These are phyloP conservation scores for Danionella cerebrum DNA, from an alignment of 2,113 vertebrate species.

Conservation along the genomic window DNA sequence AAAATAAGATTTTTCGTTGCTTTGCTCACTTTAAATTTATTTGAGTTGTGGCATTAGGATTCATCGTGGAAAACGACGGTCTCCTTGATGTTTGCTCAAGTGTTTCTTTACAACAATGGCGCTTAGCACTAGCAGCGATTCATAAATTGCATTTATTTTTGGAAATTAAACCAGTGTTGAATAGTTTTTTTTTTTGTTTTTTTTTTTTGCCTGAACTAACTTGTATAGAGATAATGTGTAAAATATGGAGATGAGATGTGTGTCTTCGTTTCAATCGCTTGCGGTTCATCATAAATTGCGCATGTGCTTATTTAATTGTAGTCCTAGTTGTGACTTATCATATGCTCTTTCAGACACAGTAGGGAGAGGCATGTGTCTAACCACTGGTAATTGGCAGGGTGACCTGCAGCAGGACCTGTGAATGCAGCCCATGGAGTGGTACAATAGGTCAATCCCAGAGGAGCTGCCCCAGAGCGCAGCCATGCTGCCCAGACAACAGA, in stretches of 20 bases:
- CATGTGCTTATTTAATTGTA: not conserved
- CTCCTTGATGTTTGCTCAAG: no score
- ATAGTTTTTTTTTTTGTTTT: no score
- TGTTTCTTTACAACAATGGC: no score
- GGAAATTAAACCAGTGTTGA: no score
- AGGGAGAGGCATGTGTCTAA: constrained; percentile 11
- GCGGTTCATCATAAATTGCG: not conserved
- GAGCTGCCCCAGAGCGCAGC: constrained; percentile 29
- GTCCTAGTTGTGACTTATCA: not conserved
- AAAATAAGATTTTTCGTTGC: constrained; percentile 7
- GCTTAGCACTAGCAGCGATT: no score
- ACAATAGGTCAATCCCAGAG: constrained; percentile 36
- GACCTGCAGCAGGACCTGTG: constrained; percentile 37
- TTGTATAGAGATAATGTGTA: no score
- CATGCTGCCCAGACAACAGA: constrained; percentile 35
- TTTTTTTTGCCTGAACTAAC: no score
- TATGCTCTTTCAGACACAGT: not conserved
- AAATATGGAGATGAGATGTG: no score
- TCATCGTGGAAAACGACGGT: not conserved
- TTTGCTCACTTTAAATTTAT: constrained; percentile 8
- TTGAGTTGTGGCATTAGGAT: not conserved
- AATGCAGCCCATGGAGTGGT: constrained; percentile 32
- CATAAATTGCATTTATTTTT: no score
- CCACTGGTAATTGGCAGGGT: constrained; percentile 41
- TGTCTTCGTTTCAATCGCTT: no score